Percentiles rank a stretch among this genome's conserved stretches.
Evolutionary conservation across 2,797 vertebrate species (phyloP).

Genomic region (Alosa sapidissima): DNA sequence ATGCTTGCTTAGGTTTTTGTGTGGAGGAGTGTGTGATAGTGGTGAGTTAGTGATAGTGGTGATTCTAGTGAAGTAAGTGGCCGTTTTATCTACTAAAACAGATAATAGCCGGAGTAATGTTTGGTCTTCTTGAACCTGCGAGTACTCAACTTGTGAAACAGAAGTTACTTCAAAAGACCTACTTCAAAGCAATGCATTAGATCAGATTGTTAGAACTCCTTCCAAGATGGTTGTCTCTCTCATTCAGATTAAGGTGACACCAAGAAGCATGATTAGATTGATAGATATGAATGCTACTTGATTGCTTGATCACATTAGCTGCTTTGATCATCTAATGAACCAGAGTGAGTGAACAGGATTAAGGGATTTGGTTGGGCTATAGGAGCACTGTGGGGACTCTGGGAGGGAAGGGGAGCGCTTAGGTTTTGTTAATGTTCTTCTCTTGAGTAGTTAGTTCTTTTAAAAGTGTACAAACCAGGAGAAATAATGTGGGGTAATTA

Average conservation of each 20-base stretch:
- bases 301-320: slow-evolving; percentile 7
- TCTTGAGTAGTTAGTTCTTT: neutral
- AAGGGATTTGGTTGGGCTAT: neutral
- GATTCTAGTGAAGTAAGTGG: neutral
- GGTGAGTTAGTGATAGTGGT: neutral
- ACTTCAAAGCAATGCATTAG: neutral
- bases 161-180: neutral
- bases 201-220: neutral
- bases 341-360: neutral
- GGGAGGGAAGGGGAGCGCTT: neutral
- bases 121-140: neutral
- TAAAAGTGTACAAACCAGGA: slow-evolving; percentile 10
- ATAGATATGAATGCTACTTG: neutral
- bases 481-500: slow-evolving; percentile 8
- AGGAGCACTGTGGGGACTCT: neutral
- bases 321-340: neutral
- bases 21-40: neutral
- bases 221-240: neutral
- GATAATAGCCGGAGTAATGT: slow-evolving; percentile 16
- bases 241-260: neutral
- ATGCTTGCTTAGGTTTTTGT: neutral
- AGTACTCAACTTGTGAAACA: neutral
- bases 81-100: neutral
- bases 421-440: neutral
- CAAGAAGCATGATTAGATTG: neutral